These are phyloP conservation scores for Abscondita cerata DNA, from an alignment of 2,888 invertebrate genomes.

Conservation along the genomic window DNA sequence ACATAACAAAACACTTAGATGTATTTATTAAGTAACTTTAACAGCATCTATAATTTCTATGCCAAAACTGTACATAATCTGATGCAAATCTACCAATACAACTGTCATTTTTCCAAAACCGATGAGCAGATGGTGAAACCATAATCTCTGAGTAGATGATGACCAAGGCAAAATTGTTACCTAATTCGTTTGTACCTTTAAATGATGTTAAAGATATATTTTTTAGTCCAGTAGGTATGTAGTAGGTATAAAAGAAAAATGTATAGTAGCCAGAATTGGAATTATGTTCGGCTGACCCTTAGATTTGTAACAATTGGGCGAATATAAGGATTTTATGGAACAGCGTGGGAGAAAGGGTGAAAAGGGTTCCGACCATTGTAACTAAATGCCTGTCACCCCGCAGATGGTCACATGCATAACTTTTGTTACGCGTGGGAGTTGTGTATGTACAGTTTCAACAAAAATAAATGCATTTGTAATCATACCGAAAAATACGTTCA, in stretches of 20 bases:
- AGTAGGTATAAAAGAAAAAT: too few relatives aligned
- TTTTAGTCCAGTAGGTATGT: too few relatives aligned
- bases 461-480: not conserved
- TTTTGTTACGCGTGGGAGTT: slow-evolving; percentile 36
- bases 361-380: slow-evolving; percentile 35
- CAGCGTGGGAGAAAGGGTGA: slow-evolving; percentile 37
- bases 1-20: too few relatives aligned
- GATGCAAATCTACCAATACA: slow-evolving; percentile 7
- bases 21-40: too few relatives aligned
- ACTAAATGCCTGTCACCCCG: slow-evolving; percentile 36
- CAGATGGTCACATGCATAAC: slow-evolving; percentile 34
- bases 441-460: slow-evolving; percentile 4
- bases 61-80: slow-evolving; percentile 17
- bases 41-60: too few relatives aligned
- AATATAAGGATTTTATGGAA: slow-evolving; percentile 34
- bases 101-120: not conserved
- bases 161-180: too few relatives aligned
- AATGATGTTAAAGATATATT: too few relatives aligned
- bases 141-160: too few relatives aligned
- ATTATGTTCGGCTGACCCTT: slow-evolving; percentile 17
- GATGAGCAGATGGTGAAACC: not conserved
- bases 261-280: slow-evolving; percentile 22
- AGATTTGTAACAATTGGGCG: slow-evolving; percentile 25
- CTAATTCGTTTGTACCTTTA: too few relatives aligned
- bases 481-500: not conserved